These are phyloP conservation scores for Cylloceria caligata DNA, from an alignment of 2,888 invertebrate genomes.

Conservation along the genomic window DNA sequence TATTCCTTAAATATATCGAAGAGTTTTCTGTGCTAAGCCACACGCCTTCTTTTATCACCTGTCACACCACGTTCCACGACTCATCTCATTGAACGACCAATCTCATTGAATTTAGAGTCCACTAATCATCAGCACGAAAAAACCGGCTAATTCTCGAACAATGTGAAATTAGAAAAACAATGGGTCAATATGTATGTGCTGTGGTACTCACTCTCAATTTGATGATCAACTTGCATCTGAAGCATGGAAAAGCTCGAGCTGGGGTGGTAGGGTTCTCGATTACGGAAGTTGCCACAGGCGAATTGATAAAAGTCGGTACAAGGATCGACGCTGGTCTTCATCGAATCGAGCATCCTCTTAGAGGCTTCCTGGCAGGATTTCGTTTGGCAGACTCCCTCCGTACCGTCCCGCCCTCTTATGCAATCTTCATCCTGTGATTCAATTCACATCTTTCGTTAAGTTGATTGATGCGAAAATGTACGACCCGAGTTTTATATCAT, in stretches of 20 bases:
- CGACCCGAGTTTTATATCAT: background rate
- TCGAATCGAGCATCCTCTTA: conserved; percentile 80
- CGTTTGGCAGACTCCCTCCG: conserved; percentile 81
- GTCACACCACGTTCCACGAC: too few species aligned
- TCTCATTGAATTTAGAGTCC: too few species aligned
- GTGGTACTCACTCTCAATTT: conserved; percentile 83
- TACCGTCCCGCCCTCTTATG: conserved; percentile 80
- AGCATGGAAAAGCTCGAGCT: conserved; percentile 83
- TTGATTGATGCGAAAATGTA: background rate
- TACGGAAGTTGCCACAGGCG: conserved; percentile 83
- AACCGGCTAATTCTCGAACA: too few species aligned
- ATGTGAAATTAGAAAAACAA: background rate
- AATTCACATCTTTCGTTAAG: conserved; percentile 10
- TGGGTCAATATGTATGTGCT: background rate
- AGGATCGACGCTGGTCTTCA: conserved; percentile 83
- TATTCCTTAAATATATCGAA: too few species aligned
- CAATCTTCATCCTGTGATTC: conserved; percentile 82
- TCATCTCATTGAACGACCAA: too few species aligned
- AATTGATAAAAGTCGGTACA: conserved; percentile 85
- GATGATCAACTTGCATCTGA: conserved; percentile 82
- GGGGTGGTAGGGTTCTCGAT: conserved; percentile 78
- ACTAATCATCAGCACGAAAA: too few species aligned
- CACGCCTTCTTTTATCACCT: too few species aligned
- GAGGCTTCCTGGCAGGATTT: conserved; percentile 82
- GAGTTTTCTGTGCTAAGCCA: too few species aligned